These are phyloP conservation scores for Sericinus montela DNA, from an alignment of 2,888 invertebrate genomes.

Conservation along the genomic window DNA sequence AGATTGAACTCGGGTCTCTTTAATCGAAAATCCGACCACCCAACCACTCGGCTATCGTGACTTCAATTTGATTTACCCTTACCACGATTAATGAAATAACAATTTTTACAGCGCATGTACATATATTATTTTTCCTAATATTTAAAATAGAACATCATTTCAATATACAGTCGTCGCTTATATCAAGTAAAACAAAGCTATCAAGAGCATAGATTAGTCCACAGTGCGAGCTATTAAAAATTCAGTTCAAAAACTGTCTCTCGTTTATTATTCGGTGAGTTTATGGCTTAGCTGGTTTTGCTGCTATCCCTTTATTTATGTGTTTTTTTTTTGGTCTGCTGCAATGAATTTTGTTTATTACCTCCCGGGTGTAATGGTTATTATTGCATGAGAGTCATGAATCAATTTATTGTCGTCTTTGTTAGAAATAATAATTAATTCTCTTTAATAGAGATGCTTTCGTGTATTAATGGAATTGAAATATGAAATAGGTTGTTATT, in stretches of 20 bases:
- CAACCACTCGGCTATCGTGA: too few species aligned
- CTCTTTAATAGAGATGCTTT: neutral
- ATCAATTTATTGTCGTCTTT: slow-evolving; percentile 14
- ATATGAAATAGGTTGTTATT: too few species aligned
- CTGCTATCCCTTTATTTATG: slow-evolving; percentile 31
- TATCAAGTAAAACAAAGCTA: slow-evolving; percentile 24
- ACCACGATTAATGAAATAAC: too few species aligned
- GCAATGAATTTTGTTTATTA: slow-evolving; percentile 39
- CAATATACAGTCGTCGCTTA: too few species aligned
- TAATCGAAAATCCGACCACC: too few species aligned
- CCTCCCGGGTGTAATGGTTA: slow-evolving; percentile 13
- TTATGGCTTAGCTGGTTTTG: slow-evolving; percentile 29
- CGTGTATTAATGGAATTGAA: too few species aligned
- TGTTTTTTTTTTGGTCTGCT: slow-evolving; percentile 26
- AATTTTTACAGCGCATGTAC: too few species aligned
- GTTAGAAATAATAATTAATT: slow-evolving; percentile 10
- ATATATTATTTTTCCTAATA: too few species aligned
- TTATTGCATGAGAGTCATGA: slow-evolving; percentile 11
- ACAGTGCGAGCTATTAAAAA: slow-evolving; percentile 34
- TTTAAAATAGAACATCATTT: too few species aligned
- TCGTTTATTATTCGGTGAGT: slow-evolving; percentile 32
- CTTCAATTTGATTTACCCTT: slow-evolving; percentile 9
- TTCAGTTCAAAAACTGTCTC: slow-evolving; percentile 29
- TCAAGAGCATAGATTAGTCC: slow-evolving; percentile 29
- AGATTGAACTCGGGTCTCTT: too few species aligned